Conservation (phyloP, 2,888 invertebrate species). For the Sinopyrophorus schimmeli region DNA sequence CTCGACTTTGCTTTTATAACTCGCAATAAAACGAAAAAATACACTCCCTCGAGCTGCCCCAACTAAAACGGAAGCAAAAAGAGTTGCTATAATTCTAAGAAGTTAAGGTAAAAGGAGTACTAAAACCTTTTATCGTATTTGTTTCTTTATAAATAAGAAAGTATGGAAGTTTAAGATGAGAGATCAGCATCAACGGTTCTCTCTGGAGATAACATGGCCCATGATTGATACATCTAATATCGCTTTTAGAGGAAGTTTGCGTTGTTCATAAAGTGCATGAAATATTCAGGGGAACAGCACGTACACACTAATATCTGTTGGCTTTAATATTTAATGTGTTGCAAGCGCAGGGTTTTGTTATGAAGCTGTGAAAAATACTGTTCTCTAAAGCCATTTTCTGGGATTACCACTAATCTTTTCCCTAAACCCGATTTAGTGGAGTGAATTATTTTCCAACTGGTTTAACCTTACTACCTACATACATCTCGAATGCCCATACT, state of each 20-base stretch:
- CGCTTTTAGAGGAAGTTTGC: slow-evolving; percentile 34
- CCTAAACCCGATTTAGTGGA: slow-evolving; percentile 44
- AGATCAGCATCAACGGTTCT: slow-evolving; percentile 12
- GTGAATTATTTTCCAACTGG: slow-evolving; percentile 45
- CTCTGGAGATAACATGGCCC: slow-evolving; percentile 25
- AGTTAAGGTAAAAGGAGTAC: slow-evolving; percentile 1
- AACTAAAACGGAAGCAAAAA: not conserved
- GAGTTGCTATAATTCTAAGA: no score
- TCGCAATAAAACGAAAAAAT: slow-evolving; percentile 11
- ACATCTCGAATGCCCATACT: slow-evolving; percentile 8
- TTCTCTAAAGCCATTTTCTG: slow-evolving; percentile 47
- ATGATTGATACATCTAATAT: slow-evolving; percentile 36
- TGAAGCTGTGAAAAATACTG: slow-evolving; percentile 44
- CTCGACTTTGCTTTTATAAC: slow-evolving; percentile 12
- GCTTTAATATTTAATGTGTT: slow-evolving; percentile 47
- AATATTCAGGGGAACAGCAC: slow-evolving; percentile 35
- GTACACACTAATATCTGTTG: slow-evolving; percentile 43
- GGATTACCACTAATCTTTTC: slow-evolving; percentile 50
- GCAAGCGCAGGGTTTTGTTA: slow-evolving; percentile 41
- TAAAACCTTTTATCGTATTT: slow-evolving; percentile 7
- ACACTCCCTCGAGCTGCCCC: not conserved
- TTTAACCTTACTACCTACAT: slow-evolving; percentile 40
- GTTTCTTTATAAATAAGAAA: slow-evolving; percentile 20
- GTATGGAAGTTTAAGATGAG: slow-evolving; percentile 17
- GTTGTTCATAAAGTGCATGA: slow-evolving; percentile 36